Evolutionary conservation across 1,140 invertebrate species (phyloP).

Genomic region (Aphaenogaster floridana): DNA sequence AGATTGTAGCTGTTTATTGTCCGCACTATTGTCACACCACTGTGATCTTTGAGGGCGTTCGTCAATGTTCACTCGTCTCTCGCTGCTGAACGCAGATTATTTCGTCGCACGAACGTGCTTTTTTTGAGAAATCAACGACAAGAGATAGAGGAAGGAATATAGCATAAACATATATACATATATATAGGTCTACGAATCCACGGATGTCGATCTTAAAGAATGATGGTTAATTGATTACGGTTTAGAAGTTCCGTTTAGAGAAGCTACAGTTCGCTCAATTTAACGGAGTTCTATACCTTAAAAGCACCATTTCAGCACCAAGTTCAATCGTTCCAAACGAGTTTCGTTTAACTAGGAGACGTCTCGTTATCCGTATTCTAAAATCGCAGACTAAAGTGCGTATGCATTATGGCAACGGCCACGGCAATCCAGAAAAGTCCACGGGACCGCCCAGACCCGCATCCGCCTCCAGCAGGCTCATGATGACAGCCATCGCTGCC

Average conservation of each 20-base stretch:
- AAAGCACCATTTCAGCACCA: constrained; percentile 73
- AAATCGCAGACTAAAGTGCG: constrained; percentile 28
- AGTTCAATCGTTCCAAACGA: neutral
- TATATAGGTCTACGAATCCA: constrained; percentile 12
- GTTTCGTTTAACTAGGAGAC: neutral
- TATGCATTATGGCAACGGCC: constrained; percentile 91
- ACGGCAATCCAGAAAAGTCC: constrained; percentile 95
- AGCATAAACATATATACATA: constrained; percentile 3
- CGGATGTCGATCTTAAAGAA: constrained; percentile 21
- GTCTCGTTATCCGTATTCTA: constrained; percentile 17
- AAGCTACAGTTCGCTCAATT: constrained; percentile 1
- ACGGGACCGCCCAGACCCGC: constrained; percentile 92
- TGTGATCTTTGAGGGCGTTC: constrained; percentile 23
- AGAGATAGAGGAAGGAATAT: neutral
- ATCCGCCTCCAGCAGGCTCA: constrained; percentile 94
- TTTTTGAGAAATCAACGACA: neutral
- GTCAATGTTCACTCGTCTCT: neutral
- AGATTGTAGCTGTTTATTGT: constrained; percentile 26
- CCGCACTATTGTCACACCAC: constrained; percentile 40
- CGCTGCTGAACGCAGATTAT: neutral
- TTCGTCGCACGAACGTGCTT: neutral
- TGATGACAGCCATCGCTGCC: constrained; percentile 96
- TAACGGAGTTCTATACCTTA: constrained; percentile 17
- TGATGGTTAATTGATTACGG: neutral
- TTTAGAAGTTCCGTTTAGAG: constrained; percentile 20